Conservation (phyloP, 2,797 vertebrate species). For the Peromyscus attwateri region DNA sequence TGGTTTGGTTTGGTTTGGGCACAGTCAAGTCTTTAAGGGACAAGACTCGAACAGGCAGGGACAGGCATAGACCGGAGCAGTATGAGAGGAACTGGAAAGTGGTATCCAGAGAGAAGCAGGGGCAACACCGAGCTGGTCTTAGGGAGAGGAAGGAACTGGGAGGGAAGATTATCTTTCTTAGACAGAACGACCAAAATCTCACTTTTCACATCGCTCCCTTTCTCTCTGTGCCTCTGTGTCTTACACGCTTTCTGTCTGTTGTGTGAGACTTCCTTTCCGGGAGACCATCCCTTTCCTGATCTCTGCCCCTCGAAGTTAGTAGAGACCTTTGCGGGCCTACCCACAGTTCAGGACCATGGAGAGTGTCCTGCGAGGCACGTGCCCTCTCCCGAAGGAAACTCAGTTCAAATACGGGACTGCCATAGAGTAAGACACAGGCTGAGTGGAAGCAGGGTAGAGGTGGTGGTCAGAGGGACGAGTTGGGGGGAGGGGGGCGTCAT, state of each 20-base stretch:
- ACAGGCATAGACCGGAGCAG: neutral
- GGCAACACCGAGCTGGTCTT: neutral
- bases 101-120: neutral
- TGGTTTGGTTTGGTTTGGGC: neutral
- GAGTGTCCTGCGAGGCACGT: neutral
- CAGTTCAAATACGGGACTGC: neutral
- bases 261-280: neutral
- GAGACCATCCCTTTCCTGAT: neutral
- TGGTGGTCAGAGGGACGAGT: neutral
- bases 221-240: neutral
- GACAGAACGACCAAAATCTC: constrained; percentile 10
- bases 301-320: neutral
- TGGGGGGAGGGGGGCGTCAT: neutral
- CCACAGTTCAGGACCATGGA: constrained; percentile 79
- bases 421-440: neutral
- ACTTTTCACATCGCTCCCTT: neutral
- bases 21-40: neutral
- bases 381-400: neutral
- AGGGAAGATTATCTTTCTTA: constrained; percentile 3
- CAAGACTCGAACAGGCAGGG: neutral
- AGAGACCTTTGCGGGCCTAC: neutral
- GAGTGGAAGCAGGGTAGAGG: neutral
- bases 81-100: neutral
- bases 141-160: neutral
- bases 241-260: neutral